phyloP scores from a whole-genome alignment of 2,888 invertebrate species.

The Eudasyphora cyanicolor region DNA sequence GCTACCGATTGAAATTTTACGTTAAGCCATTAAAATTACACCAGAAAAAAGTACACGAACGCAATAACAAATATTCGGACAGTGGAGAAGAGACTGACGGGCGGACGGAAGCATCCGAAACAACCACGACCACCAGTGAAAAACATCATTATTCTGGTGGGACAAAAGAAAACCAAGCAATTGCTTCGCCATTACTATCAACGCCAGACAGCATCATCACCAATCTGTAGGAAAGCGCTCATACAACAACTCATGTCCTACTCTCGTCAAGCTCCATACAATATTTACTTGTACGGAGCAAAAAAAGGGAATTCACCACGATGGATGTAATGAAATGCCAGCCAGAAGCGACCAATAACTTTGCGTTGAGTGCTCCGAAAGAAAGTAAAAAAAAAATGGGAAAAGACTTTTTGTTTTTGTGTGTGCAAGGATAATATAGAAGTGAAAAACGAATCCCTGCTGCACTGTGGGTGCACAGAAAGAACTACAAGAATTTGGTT shows the following conservation, averaged over 20 bases:
- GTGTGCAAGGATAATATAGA: not conserved
- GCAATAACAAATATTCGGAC: not conserved
- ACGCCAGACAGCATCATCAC: conserved; percentile 13
- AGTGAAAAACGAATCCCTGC: not conserved
- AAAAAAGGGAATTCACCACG: not conserved
- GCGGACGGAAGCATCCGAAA: not conserved
- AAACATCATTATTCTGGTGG: conserved; percentile 11
- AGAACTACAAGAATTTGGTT: too few relatives aligned
- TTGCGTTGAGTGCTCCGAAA: not conserved
- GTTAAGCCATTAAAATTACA: conserved; percentile 34
- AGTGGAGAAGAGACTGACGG: not conserved
- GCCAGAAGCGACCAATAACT: conserved; percentile 13
- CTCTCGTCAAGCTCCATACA: not conserved
- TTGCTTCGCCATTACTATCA: conserved; percentile 21
- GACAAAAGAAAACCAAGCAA: not conserved
- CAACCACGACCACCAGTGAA: conserved; percentile 5
- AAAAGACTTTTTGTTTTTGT: too few relatives aligned
- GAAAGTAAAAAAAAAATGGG: not conserved
- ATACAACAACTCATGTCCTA: not conserved
- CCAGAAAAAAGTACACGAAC: not conserved
- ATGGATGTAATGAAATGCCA: not conserved
- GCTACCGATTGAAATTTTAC: conserved; percentile 37
- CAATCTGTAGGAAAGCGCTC: not conserved
- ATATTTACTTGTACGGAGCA: not conserved
- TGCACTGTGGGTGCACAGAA: not conserved